phyloP scores from a whole-genome alignment of 2,797 vertebrate species.

The Propithecus deckenii region DNA sequence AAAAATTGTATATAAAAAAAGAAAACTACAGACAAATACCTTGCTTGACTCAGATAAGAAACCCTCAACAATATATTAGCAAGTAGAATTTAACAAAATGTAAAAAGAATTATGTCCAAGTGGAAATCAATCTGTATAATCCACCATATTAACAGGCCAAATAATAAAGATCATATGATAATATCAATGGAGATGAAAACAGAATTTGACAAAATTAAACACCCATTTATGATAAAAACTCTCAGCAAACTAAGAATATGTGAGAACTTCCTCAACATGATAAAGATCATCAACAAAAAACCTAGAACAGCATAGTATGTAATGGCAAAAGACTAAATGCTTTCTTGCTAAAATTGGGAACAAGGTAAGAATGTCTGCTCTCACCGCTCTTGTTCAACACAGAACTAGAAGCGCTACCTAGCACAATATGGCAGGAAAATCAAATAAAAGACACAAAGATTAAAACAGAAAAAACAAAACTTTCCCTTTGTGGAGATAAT shows the following conservation, averaged over 20 bases:
- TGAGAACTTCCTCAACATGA: background rate
- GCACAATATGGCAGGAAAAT: background rate
- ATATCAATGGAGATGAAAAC: background rate
- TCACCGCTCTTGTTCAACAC: background rate
- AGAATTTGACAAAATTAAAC: background rate
- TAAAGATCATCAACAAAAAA: background rate
- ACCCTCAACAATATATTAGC: background rate
- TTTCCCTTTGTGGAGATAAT: background rate
- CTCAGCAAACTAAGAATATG: background rate
- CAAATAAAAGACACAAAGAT: background rate
- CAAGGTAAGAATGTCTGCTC: background rate
- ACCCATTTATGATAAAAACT: background rate
- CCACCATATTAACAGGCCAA: background rate
- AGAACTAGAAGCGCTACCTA: background rate
- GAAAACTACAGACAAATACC: background rate
- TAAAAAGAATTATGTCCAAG: background rate
- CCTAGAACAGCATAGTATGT: background rate
- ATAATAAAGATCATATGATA: background rate
- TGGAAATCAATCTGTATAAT: background rate
- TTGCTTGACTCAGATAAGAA: background rate
- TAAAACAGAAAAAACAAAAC: background rate
- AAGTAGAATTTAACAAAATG: background rate
- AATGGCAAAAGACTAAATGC: background rate
- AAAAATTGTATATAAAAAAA: background rate
- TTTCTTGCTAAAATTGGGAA: background rate